A percentile compares a stretch with the other conserved stretches of the same genome.
Conservation (phyloP, 2,797 vertebrate species). For the Trachurus trachurus region DNA sequence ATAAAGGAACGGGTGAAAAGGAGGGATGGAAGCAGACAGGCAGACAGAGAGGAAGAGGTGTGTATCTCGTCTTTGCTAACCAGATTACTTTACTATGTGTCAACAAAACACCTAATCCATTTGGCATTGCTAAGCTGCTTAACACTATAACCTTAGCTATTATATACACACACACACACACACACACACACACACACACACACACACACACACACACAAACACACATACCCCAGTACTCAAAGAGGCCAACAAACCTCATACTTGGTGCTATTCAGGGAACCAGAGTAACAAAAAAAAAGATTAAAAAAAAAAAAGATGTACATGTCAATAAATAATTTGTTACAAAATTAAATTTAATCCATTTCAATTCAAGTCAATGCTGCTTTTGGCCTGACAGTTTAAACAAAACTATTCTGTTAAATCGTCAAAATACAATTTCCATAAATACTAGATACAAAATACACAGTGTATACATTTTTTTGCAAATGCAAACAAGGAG, state of each 20-base stretch:
- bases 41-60: constrained; percentile 12
- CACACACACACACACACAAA: constrained; percentile 15
- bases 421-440: no score
- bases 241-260: background rate
- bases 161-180: constrained; percentile 25
- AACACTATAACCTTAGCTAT: constrained; percentile 70
- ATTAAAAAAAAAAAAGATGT: no score
- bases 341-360: background rate
- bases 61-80: constrained; percentile 59
- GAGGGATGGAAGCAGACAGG: constrained; percentile 6
- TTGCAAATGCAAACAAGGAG: background rate
- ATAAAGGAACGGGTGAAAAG: constrained; percentile 1
- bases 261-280: background rate
- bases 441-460: no score
- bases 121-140: constrained; percentile 75
- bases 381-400: no score
- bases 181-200: constrained; percentile 15
- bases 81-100: constrained; percentile 77
- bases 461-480: no score
- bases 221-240: background rate
- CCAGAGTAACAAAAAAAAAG: no score
- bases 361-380: no score
- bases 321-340: background rate
- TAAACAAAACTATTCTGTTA: no score
- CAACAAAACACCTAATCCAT: constrained; percentile 79